Base-by-base conservation (phyloP, 2,113 vertebrate genomes). In the Proterorhinus semilunaris region DNA sequence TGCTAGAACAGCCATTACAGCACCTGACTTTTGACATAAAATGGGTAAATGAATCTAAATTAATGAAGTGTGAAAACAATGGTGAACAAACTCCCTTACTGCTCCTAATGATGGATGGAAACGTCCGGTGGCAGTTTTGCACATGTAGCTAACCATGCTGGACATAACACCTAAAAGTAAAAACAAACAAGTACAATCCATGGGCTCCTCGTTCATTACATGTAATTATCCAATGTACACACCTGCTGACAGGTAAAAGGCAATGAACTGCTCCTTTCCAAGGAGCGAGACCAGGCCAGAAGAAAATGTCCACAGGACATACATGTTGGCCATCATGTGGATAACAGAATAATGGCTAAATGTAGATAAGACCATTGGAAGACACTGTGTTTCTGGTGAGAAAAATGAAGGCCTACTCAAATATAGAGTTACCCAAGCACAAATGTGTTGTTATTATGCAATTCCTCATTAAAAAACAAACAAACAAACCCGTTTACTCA, bases 261-360 rank as follows among this genome's bases (percentile, higher is more conserved):
- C 97, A 78, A 98, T 64, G 83, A 99, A 99, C 85, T 99, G 97
- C 74, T 99, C 97, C 6, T 88, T 94, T 46, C 97, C 97, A 74
- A 98, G 90, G 71, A 98, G 90, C 73, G 93, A 95, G 21, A 98
- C 95, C 9, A 97, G 91, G 81, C 94, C 97, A 73, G 96, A 95
- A 67, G 97, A 98, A 82, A 99, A 98, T 63, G 93, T 98, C 98
- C 97, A 99, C 46, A 99, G 81, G 53, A 98, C 97, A 54, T 96
- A 99, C 97, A 99, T 99, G 85, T 99, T 99, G 67, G 95, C 94
- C 50, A 92, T 89, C 97, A 99, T 93, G 91, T 99, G 98, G 75
- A 98, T 90, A 0, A 97, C 80, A 65, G 98, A 98, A 90, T 95
- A 97, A 78, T 99, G 98, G 81, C 97, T 99, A 85, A 99, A 99